These are phyloP conservation scores for Drosophila koepferae DNA, from an alignment of 2,888 invertebrate species.

Conservation along the genomic window DNA sequence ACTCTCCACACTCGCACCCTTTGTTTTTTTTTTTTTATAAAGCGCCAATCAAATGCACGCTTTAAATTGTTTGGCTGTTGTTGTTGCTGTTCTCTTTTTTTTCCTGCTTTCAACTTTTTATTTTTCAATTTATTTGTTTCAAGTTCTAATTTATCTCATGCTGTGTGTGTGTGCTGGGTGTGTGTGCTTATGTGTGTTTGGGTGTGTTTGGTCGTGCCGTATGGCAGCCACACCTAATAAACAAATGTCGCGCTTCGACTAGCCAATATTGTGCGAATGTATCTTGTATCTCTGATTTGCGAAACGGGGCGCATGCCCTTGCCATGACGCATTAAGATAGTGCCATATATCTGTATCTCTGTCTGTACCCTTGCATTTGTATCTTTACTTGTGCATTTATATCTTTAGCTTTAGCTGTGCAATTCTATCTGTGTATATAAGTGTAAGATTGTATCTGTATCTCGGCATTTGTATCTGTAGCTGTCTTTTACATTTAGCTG, in stretches of 20 bases:
- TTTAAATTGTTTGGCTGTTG: slow-evolving; percentile 51
- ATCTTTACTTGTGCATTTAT: slow-evolving; percentile 24
- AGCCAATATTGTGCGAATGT: slow-evolving; percentile 51
- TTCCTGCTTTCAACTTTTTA: slow-evolving; percentile 45
- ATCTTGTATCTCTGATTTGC: slow-evolving; percentile 27
- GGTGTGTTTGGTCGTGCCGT: slow-evolving; percentile 44
- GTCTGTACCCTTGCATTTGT: slow-evolving; percentile 10
- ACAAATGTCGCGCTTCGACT: slow-evolving; percentile 36
- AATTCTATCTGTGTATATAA: background rate
- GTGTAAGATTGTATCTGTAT: background rate
- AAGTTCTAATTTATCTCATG: slow-evolving; percentile 75
- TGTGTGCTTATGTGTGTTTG: slow-evolving; percentile 25
- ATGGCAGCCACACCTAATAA: slow-evolving; percentile 65
- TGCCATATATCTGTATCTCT: slow-evolving; percentile 19
- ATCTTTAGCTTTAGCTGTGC: slow-evolving; percentile 19
- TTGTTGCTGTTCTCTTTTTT: slow-evolving; percentile 17
- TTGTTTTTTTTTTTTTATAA: slow-evolving; percentile 1
- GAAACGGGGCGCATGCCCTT: slow-evolving; percentile 15
- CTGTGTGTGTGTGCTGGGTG: slow-evolving; percentile 17
- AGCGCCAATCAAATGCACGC: slow-evolving; percentile 41
- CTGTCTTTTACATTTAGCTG: background rate
- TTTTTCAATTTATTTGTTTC: slow-evolving; percentile 74
- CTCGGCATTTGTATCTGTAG: background rate
- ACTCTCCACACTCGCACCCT: no score
- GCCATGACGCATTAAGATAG: slow-evolving; percentile 28